phyloP scores from a whole-genome alignment of 2,113 vertebrate genomes.

The Psophia crepitans region DNA sequence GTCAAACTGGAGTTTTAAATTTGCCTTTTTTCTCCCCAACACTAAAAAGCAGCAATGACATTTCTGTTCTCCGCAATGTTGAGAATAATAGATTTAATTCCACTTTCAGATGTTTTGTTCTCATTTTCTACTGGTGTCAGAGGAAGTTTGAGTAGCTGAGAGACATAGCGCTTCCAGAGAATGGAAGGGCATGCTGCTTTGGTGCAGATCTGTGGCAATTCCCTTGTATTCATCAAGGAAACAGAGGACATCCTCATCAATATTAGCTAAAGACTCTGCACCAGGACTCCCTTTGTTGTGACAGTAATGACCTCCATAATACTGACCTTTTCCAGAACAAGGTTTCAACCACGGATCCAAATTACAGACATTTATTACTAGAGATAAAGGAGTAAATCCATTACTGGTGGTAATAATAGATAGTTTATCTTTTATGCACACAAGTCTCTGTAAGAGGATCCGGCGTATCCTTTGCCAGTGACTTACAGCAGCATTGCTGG shows the following conservation, averaged over 20 bases:
- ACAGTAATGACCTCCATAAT: not conserved
- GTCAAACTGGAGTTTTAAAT: not conserved
- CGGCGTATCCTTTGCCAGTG: not conserved
- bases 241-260: rapidly evolving
- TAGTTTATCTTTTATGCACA: not conserved
- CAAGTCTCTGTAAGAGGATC: not conserved
- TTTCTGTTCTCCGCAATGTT: not conserved
- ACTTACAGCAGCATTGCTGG: not conserved
- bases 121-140: not conserved
- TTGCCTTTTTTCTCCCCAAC: not conserved
- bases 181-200: rapidly evolving
- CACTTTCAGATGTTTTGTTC: not conserved
- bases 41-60: not conserved
- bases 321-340: not conserved
- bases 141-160: not conserved
- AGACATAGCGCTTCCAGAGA: not conserved
- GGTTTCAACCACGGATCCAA: not conserved
- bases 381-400: not conserved
- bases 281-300: not conserved
- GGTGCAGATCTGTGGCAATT: not conserved
- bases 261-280: not conserved
- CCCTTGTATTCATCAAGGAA: not conserved
- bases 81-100: not conserved
- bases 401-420: not conserved
- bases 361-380: not conserved